Percentiles rank a stretch among this genome's conserved stretches.
phyloP scores from a whole-genome alignment of 1,140 invertebrate species.

The Lordiphosa mommai region DNA sequence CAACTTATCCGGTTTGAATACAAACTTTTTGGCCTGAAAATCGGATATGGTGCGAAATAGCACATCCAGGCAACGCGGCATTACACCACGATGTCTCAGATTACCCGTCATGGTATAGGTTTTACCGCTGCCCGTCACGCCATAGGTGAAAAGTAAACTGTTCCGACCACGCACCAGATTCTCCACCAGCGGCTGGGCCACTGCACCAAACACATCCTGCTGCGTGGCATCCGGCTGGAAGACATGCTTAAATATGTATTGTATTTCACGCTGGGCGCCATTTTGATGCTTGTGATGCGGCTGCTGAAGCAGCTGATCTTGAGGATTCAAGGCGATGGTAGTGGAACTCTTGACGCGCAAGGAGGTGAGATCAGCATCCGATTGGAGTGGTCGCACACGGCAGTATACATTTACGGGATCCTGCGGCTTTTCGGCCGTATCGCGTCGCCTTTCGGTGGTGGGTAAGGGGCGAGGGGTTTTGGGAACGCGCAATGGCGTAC shows the following conservation, averaged over 20 bases:
- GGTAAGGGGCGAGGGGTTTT: constrained; percentile 44
- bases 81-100: constrained; percentile 88
- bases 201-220: constrained; percentile 88
- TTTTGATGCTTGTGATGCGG: constrained; percentile 82
- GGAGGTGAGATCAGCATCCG: constrained; percentile 84
- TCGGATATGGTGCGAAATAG: constrained; percentile 94
- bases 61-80: constrained; percentile 93
- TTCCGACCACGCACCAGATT: constrained; percentile 91
- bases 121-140: constrained; percentile 97
- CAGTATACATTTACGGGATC: constrained; percentile 92
- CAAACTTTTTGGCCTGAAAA: constrained; percentile 89
- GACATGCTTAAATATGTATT: constrained; percentile 90
- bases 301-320: constrained; percentile 82
- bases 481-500: constrained; percentile 64
- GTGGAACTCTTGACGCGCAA: constrained; percentile 87
- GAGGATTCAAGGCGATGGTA: constrained; percentile 83
- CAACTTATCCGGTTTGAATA: constrained; percentile 95
- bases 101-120: constrained; percentile 95
- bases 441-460: constrained; percentile 21
- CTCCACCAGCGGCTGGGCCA: constrained; percentile 93
- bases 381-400: constrained; percentile 87
- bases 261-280: constrained; percentile 84
- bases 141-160: constrained; percentile 96
- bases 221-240: constrained; percentile 90
- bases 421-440: constrained; percentile 31